These are phyloP conservation scores for Stegostoma tigrinum DNA, from an alignment of 2,113 vertebrate genomes.

Conservation along the genomic window DNA sequence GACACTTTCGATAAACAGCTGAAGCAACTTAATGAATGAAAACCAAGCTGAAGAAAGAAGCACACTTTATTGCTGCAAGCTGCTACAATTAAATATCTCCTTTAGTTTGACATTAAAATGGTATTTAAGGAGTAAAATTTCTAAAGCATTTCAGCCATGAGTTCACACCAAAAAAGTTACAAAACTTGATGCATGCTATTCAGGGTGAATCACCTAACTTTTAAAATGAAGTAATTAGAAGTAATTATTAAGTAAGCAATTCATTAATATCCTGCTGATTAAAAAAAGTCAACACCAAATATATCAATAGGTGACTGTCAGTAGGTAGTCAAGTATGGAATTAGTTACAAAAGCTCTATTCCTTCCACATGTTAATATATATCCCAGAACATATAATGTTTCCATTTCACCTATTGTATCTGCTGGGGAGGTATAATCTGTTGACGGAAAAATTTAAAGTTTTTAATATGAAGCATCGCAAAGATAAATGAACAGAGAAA, in stretches of 20 bases:
- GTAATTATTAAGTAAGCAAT: background rate
- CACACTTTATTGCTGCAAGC: background rate
- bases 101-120: background rate
- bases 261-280: background rate
- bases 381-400: background rate
- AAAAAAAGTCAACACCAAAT: background rate
- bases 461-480: background rate
- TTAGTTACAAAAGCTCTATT: background rate
- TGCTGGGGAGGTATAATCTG: background rate
- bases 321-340: background rate
- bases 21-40: background rate
- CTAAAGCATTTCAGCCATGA: background rate
- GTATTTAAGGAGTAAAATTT: background rate
- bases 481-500: background rate
- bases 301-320: background rate
- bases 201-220: background rate
- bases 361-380: background rate
- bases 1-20: background rate
- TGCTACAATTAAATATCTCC: background rate
- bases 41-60: background rate
- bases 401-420: background rate
- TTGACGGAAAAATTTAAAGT: background rate
- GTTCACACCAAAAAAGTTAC: background rate
- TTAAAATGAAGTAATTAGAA: background rate
- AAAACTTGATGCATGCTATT: background rate